A percentile compares a stretch with the other conserved stretches of the same genome.
These are phyloP conservation scores for Propithecus deckenii DNA, from an alignment of 2,797 vertebrate species.

Conservation along the genomic window DNA sequence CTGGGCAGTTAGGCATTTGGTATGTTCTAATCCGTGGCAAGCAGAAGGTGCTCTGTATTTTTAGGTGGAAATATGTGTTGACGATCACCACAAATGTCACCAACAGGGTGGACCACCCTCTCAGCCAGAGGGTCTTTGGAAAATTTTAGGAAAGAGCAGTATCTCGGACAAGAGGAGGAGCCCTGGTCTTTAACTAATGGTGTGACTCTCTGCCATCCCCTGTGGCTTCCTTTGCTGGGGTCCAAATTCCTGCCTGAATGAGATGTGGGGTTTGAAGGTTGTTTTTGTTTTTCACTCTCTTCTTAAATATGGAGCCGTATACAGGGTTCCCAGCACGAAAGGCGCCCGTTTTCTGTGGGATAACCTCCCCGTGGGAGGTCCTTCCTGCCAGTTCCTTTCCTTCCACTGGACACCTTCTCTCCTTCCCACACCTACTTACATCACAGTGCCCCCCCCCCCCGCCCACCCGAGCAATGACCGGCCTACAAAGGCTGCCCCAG, in stretches of 20 bases:
- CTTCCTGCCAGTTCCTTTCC: not conserved
- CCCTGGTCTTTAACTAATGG: not conserved
- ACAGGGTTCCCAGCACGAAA: not conserved
- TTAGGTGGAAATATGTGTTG: not conserved
- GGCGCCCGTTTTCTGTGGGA: not conserved
- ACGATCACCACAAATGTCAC: not conserved
- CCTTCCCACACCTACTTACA: not conserved
- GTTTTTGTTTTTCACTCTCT: not conserved
- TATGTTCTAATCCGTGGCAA: not conserved
- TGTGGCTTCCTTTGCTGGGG: not conserved
- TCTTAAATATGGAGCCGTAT: conserved; percentile 55
- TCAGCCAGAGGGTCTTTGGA: not conserved
- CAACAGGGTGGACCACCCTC: too few relatives aligned
- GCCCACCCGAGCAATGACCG: not conserved
- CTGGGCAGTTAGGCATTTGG: not conserved
- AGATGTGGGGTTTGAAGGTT: not conserved
- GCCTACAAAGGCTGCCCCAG: not conserved
- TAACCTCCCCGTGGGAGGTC: not conserved
- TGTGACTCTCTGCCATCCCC: accelerated
- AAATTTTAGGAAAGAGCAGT: not conserved
- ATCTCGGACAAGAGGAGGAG: not conserved
- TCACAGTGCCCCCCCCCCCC: too few relatives aligned
- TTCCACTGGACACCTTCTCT: not conserved
- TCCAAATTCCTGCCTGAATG: not conserved
- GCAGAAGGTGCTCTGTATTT: not conserved